Percentiles rank a stretch among this genome's conserved stretches.
These are phyloP conservation scores for Drosophila paulistorum DNA, from an alignment of 1,140 invertebrate genomes.

Conservation along the genomic window DNA sequence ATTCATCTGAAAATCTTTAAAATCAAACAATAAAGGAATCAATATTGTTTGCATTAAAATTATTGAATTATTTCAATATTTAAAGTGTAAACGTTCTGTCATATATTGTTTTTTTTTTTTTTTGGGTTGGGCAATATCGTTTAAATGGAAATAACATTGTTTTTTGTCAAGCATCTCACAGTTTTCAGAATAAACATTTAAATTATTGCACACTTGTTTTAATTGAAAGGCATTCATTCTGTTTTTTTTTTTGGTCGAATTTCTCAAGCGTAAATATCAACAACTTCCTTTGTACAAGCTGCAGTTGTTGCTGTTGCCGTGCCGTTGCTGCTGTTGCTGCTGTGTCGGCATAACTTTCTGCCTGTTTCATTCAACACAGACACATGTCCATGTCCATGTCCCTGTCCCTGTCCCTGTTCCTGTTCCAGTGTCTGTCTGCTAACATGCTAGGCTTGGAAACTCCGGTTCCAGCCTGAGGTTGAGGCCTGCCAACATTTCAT, in stretches of 20 bases:
- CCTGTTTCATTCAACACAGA: conserved; percentile 25
- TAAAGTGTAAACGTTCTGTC: too few species aligned
- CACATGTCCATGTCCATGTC: conserved; percentile 44
- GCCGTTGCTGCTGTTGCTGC: conserved; percentile 7
- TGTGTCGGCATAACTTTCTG: conserved; percentile 50
- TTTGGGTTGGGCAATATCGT: too few species aligned
- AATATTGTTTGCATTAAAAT: too few species aligned
- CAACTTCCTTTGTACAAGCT: conserved; percentile 70
- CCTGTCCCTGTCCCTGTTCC: conserved; percentile 45
- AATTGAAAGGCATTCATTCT: conserved; percentile 72
- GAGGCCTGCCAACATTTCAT: conserved; percentile 76
- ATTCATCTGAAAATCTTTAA: too few species aligned
- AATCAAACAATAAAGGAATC: too few species aligned
- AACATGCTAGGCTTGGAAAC: conserved; percentile 28
- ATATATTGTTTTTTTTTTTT: too few species aligned
- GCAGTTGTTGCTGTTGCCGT: conserved; percentile 30
- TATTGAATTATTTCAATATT: too few species aligned
- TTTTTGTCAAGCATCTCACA: conserved; percentile 12
- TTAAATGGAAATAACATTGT: background rate
- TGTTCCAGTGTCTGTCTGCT: conserved; percentile 40
- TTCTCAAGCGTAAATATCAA: conserved; percentile 74
- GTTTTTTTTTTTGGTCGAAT: conserved; percentile 31
- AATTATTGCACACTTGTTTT: conserved; percentile 66
- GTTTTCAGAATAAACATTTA: conserved; percentile 45
- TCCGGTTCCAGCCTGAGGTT: conserved; percentile 37